Conservation (phyloP, 2,888 invertebrate species). For the Zeuzera pyrina region DNA sequence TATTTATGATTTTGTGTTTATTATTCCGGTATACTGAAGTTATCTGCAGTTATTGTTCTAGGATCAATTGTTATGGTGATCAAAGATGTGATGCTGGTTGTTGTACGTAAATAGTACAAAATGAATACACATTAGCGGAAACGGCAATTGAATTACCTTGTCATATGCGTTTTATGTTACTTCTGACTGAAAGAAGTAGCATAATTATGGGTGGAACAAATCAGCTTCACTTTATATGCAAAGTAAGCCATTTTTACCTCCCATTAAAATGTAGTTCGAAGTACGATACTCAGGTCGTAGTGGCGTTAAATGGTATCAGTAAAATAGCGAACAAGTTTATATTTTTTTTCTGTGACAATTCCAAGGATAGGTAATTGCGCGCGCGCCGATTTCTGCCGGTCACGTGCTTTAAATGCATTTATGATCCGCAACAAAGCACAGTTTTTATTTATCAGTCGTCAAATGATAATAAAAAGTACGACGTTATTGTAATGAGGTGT, state of each 20-base stretch:
- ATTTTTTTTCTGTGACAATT: constrained; percentile 22
- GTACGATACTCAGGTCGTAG: too few species aligned
- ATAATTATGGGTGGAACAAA: not conserved
- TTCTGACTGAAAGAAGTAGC: constrained; percentile 5
- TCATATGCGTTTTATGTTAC: constrained; percentile 32
- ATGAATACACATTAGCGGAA: constrained; percentile 49
- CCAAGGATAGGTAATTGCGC: constrained; percentile 29
- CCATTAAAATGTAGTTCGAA: too few species aligned
- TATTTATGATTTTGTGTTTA: constrained; percentile 40
- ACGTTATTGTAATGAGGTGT: too few species aligned
- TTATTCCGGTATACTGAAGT: constrained; percentile 43
- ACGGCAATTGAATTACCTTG: constrained; percentile 44
- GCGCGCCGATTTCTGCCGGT: constrained; percentile 30
- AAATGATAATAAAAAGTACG: too few species aligned
- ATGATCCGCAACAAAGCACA: too few species aligned
- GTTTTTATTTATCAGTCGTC: too few species aligned
- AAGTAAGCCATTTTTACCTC: too few species aligned
- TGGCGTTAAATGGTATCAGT: too few species aligned
- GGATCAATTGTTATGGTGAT: constrained; percentile 63
- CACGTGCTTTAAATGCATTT: constrained; percentile 37
- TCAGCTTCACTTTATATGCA: too few species aligned
- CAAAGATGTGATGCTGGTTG: constrained; percentile 32
- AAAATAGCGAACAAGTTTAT: too few species aligned
- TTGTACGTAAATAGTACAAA: constrained; percentile 37
- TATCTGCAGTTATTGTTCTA: constrained; percentile 54